A percentile compares a stretch with the other conserved stretches of the same genome.
Conservation (phyloP, 1,140 invertebrate genomes). For the Papilio machaon region DNA sequence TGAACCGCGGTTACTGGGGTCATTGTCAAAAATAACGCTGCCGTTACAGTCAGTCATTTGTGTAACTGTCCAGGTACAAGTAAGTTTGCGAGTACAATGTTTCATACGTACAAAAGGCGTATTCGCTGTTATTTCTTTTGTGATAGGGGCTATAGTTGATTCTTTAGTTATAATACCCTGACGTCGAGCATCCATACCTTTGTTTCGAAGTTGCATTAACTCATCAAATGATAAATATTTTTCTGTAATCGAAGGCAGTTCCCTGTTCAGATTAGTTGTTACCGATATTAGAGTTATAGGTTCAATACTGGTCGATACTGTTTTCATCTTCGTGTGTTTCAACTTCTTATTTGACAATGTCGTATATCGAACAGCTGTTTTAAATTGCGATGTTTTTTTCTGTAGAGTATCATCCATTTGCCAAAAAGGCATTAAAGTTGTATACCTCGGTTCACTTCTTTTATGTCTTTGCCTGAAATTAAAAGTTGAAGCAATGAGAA, state of each 20-base stretch:
- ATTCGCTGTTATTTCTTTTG: slow-evolving; percentile 51
- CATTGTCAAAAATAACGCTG: slow-evolving; percentile 44
- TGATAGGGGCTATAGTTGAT: slow-evolving; percentile 34
- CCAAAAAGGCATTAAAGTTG: slow-evolving; percentile 67
- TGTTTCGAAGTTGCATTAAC: slow-evolving; percentile 67
- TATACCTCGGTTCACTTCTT: slow-evolving; percentile 50
- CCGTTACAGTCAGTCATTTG: slow-evolving; percentile 53
- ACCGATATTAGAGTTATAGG: slow-evolving; percentile 58
- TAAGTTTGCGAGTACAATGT: slow-evolving; percentile 71
- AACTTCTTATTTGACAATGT: slow-evolving; percentile 60
- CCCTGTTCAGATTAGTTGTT: slow-evolving; percentile 50
- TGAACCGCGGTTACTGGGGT: slow-evolving; percentile 49
- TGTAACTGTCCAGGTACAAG: slow-evolving; percentile 73
- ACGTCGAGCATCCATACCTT: slow-evolving; percentile 49
- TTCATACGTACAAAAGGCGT: slow-evolving; percentile 64
- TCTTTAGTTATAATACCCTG: slow-evolving; percentile 40
- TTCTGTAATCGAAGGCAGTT: slow-evolving; percentile 56
- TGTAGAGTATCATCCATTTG: slow-evolving; percentile 57
- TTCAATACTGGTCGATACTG: slow-evolving; percentile 39
- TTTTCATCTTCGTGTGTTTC: slow-evolving; percentile 46
- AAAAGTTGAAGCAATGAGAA: slow-evolving; percentile 42
- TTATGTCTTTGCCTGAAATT: slow-evolving; percentile 56
- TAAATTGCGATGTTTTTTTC: slow-evolving; percentile 51
- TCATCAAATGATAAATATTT: slow-evolving; percentile 78
- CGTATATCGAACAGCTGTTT: slow-evolving; percentile 62